Percentiles rank a stretch among this genome's conserved stretches.
Evolutionary conservation across 2,797 vertebrate genomes (phyloP).

Genomic region (Fundulus diaphanus): DNA sequence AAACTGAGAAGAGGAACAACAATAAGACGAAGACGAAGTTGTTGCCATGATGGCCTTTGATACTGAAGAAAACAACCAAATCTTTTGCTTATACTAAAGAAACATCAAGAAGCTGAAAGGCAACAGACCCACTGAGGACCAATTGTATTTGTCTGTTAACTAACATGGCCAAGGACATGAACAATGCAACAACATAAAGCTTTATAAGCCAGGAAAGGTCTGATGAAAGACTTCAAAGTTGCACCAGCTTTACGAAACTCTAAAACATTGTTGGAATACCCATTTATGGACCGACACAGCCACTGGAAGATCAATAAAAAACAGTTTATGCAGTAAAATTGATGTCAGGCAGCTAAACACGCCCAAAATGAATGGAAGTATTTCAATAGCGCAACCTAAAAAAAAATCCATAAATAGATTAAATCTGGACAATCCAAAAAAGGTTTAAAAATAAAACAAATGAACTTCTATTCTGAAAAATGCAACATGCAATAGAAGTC

Average conservation of each 20-base stretch:
- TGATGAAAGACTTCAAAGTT: background rate
- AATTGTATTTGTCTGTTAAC: background rate
- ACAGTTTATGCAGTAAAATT: background rate
- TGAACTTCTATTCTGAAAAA: too few relatives aligned
- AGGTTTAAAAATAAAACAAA: too few relatives aligned
- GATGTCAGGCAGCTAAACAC: background rate
- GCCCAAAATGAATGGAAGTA: background rate
- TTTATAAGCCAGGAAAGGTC: background rate
- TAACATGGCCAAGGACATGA: background rate
- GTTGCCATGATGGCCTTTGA: constrained; percentile 5
- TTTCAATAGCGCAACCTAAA: background rate
- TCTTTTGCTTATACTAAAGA: background rate
- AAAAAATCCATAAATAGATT: background rate
- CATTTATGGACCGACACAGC: background rate
- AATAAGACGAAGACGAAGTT: background rate
- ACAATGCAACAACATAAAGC: background rate
- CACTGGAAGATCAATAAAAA: background rate
- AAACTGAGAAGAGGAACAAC: constrained; percentile 37
- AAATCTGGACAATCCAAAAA: background rate
- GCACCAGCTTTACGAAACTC: background rate
- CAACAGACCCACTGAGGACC: background rate
- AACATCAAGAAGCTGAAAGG: background rate
- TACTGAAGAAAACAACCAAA: background rate
- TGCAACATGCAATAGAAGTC: too few relatives aligned
- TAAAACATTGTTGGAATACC: accelerated